Base-by-base conservation (phyloP, 1,140 invertebrate species). In the Lamellibrachia luymesi region DNA sequence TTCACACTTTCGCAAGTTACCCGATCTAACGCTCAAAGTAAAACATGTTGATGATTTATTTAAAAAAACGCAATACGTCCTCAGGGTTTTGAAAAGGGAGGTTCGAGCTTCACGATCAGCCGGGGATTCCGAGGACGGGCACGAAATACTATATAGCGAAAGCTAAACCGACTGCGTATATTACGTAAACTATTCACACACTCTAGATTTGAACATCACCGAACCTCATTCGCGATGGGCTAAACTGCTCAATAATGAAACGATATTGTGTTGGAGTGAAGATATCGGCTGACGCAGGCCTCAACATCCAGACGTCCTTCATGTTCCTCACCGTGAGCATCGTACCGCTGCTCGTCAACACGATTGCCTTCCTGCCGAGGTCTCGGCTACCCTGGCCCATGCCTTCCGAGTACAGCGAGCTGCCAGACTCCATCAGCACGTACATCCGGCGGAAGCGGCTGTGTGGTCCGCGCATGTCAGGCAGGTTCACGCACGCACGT, bases 281-380 rank as follows among this genome's bases (percentile, higher is more conserved):
- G 64, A 4, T 80, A 80, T 80, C 64, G 17, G 64, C 64, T 10
- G 64, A 80, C 17, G 64, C 64, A 22, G 64, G 64, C 13, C 64
- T 80, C 64, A 80, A 80, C 64, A 80, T 80, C 17, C 95, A 95
- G 93, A 95, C 95, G 51, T 95, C 95, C 25, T 95, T 95, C 93
- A 95, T 95, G 95, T 95, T 95, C 91, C 93, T 95, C 92, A 95
- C 95, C 4, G 95, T 95, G 51, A 94, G 94, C 22, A 94, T 95
- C 38, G 94, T 95, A 13, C 95, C 95, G 17, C 94, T 95, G 49
- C 93, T 95, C 51, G 95, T 95, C 5, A 95, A 94, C 25, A 95
- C 95, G 4, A 95, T 95, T 56, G 95, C 95, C 90, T 95, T 95
- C 92, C 93, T 95, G 51, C 95, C 95, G 64, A 95, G 91, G 8